Evolutionary conservation across 2,888 invertebrate genomes (phyloP).

Genomic region (Hedya salicella): DNA sequence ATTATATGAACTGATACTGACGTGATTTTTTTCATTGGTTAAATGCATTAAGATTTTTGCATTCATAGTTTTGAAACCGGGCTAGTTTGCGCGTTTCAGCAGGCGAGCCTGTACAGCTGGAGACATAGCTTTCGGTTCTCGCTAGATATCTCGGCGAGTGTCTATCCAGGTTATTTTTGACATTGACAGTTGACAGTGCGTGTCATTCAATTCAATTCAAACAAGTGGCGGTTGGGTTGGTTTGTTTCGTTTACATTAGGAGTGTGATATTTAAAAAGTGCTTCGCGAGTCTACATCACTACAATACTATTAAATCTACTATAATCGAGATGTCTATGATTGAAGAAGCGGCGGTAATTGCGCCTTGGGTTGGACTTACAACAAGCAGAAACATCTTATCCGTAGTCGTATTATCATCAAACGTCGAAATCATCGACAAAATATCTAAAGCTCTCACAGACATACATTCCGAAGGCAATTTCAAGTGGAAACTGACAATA

Average conservation of each 20-base stretch:
- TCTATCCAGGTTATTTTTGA: no score
- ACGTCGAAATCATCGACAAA: constrained; percentile 68
- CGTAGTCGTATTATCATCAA: constrained; percentile 70
- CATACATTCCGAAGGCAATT: constrained; percentile 66
- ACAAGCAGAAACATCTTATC: constrained; percentile 69
- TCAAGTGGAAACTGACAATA: constrained; percentile 71
- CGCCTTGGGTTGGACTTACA: constrained; percentile 75
- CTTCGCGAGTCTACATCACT: neutral
- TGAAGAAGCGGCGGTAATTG: constrained; percentile 64
- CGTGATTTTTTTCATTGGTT: no score
- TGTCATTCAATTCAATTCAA: neutral
- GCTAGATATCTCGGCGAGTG: no score
- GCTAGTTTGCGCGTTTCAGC: no score
- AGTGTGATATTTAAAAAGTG: neutral
- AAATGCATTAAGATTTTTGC: no score
- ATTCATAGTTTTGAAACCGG: no score
- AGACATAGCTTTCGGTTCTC: no score
- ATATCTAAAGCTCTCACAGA: constrained; percentile 69
- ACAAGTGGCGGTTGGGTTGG: neutral
- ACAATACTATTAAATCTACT: no score
- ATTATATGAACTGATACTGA: no score
- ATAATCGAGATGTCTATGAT: constrained; percentile 60
- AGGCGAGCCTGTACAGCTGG: no score
- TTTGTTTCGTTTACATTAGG: neutral
- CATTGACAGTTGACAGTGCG: neutral